These are phyloP conservation scores for Calypte anna DNA, from an alignment of 2,113 vertebrate genomes.

Conservation along the genomic window DNA sequence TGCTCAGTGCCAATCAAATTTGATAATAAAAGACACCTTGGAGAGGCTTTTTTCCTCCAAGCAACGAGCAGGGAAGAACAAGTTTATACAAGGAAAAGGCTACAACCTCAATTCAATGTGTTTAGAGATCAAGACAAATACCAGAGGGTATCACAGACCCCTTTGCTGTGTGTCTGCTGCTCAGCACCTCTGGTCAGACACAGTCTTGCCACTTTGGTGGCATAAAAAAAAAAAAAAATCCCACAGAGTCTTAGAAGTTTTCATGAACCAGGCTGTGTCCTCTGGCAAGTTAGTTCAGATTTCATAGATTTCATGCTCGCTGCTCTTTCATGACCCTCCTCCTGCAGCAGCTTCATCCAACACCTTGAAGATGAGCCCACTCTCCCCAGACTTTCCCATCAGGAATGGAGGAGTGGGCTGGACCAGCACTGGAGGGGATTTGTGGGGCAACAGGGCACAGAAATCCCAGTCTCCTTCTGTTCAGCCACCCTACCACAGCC, in stretches of 20 bases:
- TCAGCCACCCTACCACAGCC: not conserved
- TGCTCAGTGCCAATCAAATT: not conserved
- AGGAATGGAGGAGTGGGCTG: fast-evolving
- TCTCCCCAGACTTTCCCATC: fast-evolving
- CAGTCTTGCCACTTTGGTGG: not conserved
- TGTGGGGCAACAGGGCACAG: not conserved
- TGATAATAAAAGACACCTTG: not conserved
- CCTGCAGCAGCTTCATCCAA: not conserved
- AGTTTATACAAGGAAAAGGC: not conserved
- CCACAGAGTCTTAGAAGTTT: not conserved
- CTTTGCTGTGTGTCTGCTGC: not conserved
- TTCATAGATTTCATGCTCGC: fast-evolving
- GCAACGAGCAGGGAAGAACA: not conserved
- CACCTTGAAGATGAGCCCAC: fast-evolving
- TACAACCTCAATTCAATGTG: not conserved
- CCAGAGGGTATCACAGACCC: not conserved
- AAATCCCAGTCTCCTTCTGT: not conserved
- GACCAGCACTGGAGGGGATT: too few relatives aligned
- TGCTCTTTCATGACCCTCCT: not conserved
- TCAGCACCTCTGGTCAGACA: constrained; percentile 12
- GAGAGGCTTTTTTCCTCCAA: not conserved
- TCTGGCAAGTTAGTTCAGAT: not conserved
- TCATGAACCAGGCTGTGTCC: not conserved
- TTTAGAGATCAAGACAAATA: not conserved
- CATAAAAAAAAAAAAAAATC: not conserved